Evolutionary conservation across 2,888 invertebrate species (phyloP).

Genomic region (Leucania comma): DNA sequence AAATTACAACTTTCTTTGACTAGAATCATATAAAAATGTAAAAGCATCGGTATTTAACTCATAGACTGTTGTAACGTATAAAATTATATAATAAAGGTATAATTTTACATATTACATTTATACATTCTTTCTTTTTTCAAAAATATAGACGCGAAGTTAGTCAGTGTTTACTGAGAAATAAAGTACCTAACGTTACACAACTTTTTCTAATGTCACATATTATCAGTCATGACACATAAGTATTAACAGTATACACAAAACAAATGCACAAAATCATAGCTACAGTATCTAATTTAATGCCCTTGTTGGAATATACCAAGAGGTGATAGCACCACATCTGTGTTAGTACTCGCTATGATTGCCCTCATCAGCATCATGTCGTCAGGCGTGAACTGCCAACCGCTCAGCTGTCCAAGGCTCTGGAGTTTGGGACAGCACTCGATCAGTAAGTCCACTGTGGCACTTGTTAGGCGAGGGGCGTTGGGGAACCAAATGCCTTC

Average conservation of each 20-base stretch:
- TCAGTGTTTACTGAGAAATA: not conserved
- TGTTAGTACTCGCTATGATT: conserved; percentile 92
- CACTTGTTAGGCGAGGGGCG: conserved; percentile 91
- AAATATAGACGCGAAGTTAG: not conserved
- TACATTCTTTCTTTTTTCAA: not conserved
- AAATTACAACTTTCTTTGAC: conserved; percentile 45
- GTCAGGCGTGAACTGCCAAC: conserved; percentile 92
- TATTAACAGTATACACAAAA: conserved; percentile 19
- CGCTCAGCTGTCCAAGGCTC: conserved; percentile 92
- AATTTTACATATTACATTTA: not conserved
- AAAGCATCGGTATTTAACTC: conserved; percentile 12
- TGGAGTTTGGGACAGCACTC: conserved; percentile 92
- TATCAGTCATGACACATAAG: not conserved
- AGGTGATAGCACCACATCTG: conserved; percentile 92
- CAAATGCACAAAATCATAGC: conserved; percentile 43
- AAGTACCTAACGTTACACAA: not conserved
- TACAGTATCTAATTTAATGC: conserved; percentile 56
- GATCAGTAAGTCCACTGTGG: conserved; percentile 92
- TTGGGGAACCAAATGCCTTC: conserved; percentile 93
- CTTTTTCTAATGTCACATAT: not conserved
- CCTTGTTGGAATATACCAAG: conserved; percentile 90
- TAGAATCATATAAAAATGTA: conserved; percentile 44
- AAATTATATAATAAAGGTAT: not conserved
- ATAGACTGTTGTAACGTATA: not conserved
- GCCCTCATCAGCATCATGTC: conserved; percentile 93